phyloP scores from a whole-genome alignment of 64 coral and sea anemone genomes.

The Montipora cactus region DNA sequence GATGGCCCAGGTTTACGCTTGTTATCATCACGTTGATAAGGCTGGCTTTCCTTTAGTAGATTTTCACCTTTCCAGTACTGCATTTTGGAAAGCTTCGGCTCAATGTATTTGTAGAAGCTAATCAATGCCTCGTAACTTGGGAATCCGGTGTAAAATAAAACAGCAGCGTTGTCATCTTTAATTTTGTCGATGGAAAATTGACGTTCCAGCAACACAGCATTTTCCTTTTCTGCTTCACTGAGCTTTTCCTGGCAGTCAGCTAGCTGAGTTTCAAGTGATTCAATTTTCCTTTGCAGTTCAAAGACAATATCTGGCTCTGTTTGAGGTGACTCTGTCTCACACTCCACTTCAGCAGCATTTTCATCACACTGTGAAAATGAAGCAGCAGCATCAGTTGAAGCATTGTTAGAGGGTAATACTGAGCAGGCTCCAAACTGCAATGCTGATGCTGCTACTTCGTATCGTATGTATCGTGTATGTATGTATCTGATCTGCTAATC shows the following conservation, averaged over 20 bases:
- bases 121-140: no score
- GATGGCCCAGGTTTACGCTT: background rate
- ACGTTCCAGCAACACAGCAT: constrained; percentile 18
- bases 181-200: constrained; percentile 8
- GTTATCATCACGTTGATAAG: background rate
- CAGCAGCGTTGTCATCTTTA: constrained; percentile 18
- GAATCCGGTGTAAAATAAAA: constrained; percentile 9
- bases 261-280: constrained; percentile 35
- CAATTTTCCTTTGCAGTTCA: constrained; percentile 26
- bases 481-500: no score
- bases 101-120: no score
- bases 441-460: constrained; percentile 1
- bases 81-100: no score
- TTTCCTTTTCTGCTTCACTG: constrained; percentile 44
- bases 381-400: constrained; percentile 5
- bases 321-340: constrained; percentile 8
- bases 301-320: background rate
- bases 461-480: no score
- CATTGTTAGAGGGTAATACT: constrained; percentile 12
- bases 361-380: constrained; percentile 22
- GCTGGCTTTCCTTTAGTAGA: background rate
- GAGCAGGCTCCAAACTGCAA: constrained; percentile 7
- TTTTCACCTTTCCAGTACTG: background rate
- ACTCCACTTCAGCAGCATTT: constrained; percentile 17
- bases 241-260: constrained; percentile 38